phyloP scores from a whole-genome alignment of 2,888 invertebrate species.

The Anodontia alba region DNA sequence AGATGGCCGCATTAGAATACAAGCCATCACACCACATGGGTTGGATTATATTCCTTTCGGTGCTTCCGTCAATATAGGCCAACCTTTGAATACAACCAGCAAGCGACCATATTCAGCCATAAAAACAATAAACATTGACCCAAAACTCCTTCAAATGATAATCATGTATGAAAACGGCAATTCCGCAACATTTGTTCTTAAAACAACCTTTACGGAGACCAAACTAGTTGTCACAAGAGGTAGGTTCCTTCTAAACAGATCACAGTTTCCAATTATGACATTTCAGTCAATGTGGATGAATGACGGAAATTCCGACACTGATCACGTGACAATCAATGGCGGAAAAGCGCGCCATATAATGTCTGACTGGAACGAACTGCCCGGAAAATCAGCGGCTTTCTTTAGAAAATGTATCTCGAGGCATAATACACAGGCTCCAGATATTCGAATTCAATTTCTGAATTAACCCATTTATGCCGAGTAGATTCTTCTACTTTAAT shows the following conservation, averaged over 20 bases:
- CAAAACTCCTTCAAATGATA: constrained; percentile 31
- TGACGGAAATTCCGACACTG: constrained; percentile 69
- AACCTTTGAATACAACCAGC: constrained; percentile 37
- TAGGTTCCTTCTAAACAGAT: constrained; percentile 40
- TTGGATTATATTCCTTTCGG: constrained; percentile 70
- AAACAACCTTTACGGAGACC: constrained; percentile 39
- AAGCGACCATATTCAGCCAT: constrained; percentile 59
- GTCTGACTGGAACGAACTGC: constrained; percentile 55
- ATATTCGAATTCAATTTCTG: constrained; percentile 51
- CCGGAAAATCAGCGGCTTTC: constrained; percentile 67
- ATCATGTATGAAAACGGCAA: constrained; percentile 59
- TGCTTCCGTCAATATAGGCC: constrained; percentile 66
- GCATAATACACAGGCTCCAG: constrained; percentile 68
- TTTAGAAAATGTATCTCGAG: constrained; percentile 67
- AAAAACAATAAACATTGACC: constrained; percentile 50
- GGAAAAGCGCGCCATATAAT: constrained; percentile 55
- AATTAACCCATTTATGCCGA: too few relatives aligned
- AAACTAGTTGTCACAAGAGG: constrained; percentile 49
- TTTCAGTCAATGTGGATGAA: constrained; percentile 70
- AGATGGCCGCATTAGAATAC: constrained; percentile 62
- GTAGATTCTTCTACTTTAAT: too few relatives aligned
- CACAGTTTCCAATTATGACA: constrained; percentile 58
- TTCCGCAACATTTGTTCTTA: constrained; percentile 39
- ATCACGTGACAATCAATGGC: constrained; percentile 68
- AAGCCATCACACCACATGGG: constrained; percentile 64